These are phyloP conservation scores for Cheilosia grossa DNA, from an alignment of 2,888 invertebrate genomes.

Conservation along the genomic window DNA sequence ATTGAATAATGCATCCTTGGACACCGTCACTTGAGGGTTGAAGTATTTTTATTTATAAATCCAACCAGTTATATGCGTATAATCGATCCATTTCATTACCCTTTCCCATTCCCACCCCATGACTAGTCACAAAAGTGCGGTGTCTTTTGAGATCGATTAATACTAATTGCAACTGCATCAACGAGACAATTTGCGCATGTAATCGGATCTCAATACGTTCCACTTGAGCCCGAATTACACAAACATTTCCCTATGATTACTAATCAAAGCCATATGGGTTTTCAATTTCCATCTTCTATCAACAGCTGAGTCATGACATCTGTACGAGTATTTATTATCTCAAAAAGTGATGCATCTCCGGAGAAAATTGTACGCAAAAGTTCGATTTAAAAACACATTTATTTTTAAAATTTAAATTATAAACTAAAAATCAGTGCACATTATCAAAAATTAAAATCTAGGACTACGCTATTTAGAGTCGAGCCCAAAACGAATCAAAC, in stretches of 20 bases:
- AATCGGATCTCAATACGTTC: conserved; percentile 22
- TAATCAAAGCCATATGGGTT: background rate
- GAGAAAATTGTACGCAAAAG: background rate
- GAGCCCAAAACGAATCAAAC: conserved; percentile 2
- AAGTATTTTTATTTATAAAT: conserved; percentile 33
- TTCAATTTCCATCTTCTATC: background rate
- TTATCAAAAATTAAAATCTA: conserved; percentile 19
- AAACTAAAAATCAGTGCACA: conserved; percentile 20
- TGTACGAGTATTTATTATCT: too few species aligned
- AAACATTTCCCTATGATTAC: conserved; percentile 6
- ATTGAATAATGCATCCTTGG: conserved; percentile 44
- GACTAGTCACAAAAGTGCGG: conserved; percentile 14
- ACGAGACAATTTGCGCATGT: background rate
- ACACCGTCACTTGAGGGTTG: background rate
- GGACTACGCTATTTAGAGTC: conserved; percentile 10
- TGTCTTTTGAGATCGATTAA: conserved; percentile 14
- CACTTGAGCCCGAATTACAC: conserved; percentile 7
- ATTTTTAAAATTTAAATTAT: conserved; percentile 26
- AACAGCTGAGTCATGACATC: too few species aligned
- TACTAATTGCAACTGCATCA: conserved; percentile 23
- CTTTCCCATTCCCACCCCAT: background rate
- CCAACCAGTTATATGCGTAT: conserved; percentile 14
- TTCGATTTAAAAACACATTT: conserved; percentile 28
- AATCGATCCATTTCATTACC: conserved; percentile 27
- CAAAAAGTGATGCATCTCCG: background rate